phyloP scores from a whole-genome alignment of 92 coral and sea anemone genomes.

The Desmophyllum pertusum region DNA sequence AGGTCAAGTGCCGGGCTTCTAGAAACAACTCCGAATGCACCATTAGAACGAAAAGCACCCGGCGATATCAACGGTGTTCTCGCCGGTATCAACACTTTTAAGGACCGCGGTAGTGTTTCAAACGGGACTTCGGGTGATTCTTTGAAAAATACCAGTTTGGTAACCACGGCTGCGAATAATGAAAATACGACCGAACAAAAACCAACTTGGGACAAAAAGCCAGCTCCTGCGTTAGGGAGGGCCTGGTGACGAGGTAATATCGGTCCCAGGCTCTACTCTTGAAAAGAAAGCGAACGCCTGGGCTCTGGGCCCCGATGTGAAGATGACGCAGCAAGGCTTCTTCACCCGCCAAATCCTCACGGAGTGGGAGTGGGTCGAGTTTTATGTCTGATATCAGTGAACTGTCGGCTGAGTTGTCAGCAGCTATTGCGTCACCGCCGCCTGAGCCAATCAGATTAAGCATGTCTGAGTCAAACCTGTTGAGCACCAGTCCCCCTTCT shows the following conservation, averaged over 20 bases:
- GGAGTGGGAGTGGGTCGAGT: slow-evolving; percentile 23
- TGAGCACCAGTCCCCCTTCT: slow-evolving; percentile 49
- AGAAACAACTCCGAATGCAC: neutral
- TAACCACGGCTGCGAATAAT: neutral
- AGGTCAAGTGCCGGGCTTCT: slow-evolving; percentile 23
- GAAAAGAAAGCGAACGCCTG: slow-evolving; percentile 14
- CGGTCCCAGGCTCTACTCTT: neutral
- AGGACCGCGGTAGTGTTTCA: neutral
- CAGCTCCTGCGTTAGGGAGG: neutral
- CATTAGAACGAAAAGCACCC: neutral
- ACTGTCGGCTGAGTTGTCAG: slow-evolving; percentile 65
- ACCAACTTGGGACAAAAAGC: neutral
- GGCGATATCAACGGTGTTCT: neutral
- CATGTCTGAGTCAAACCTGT: slow-evolving; percentile 65
- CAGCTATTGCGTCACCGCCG: slow-evolving; percentile 75
- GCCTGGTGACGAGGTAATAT: neutral
- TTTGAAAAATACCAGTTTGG: neutral
- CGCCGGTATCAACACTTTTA: neutral
- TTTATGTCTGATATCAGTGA: slow-evolving; percentile 52
- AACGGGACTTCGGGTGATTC: neutral
- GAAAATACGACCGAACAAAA: slow-evolving; percentile 1
- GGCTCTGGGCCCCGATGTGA: neutral
- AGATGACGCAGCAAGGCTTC: slow-evolving; percentile 4
- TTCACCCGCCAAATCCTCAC: slow-evolving; percentile 8
- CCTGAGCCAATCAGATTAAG: slow-evolving; percentile 70